Base-by-base conservation (phyloP, 2,888 invertebrate species). In the Drosophila atroscutellata region DNA sequence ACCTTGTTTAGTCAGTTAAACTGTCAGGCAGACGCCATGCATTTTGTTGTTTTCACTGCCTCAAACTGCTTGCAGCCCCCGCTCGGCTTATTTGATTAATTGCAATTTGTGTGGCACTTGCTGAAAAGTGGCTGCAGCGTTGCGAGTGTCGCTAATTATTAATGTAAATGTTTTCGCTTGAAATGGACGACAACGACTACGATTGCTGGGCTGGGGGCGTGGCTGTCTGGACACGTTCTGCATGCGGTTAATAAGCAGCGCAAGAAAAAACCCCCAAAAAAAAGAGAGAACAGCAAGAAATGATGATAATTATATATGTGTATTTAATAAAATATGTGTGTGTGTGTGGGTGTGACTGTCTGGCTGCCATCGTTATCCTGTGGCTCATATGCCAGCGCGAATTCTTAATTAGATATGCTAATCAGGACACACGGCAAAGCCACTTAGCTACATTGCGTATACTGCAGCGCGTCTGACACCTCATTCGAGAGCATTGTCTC, bases 341-440 rank as follows among this genome's bases (percentile, higher is more conserved):
- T 34, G 28, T 47, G 39, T 28, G 55, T 42, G 47, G 42, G 60
- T 67, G 71, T 69, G 68, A 26, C 39, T 77, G 81, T 78, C 85
- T 75, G 88, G 71, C 77, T 72, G 83, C 80, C 82, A 79, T 79
- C 86, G 86, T 90, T 86, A 90, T 89, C 83, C 87, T 71, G 77
- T 66, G 63, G 60, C 81, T 81, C 78, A 77, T 83, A 83, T 83
- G 84, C 67, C 59, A 64, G 63, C 80, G 50, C 20, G 57, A 55
- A 60, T 66, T 81, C 90, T 81, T 86, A 89, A 86, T 91, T 91
- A 86, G 82, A 91, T 90, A 91, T 89, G 91, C 89, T 91, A 90
- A 90, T 88, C 75, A 91, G 89, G 36, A 73, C 57, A 50, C 56
- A 67, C 59, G 56, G 78, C 36, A 68, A 64, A 80, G 88, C 75